Evolutionary conservation across 1,140 invertebrate genomes (phyloP), one percentile per base, ranked within the genome.

Genomic region (Drosophila serrata): DNA sequence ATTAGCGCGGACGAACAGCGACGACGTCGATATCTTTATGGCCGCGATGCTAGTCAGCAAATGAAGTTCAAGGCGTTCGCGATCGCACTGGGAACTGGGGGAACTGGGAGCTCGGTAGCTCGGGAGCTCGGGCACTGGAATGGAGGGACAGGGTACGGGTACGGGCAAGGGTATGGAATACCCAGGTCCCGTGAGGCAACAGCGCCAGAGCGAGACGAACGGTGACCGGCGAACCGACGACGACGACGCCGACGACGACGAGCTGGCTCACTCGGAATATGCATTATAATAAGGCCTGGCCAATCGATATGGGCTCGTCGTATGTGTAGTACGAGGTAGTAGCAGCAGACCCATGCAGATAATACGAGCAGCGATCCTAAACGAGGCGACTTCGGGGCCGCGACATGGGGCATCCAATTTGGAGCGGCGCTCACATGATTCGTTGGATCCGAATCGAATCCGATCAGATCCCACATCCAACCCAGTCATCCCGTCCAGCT

Each of bases 61-160:
- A 90, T 90, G 84, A 88, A 88, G 85, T 88, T 90, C 85, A 88
- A 88, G 85, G 85, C 85, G 55, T 57, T 64, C 75, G 48, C 75
- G 69, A 72, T 76, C 74, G 74, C 31, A 67, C 55, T 76, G 73
- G 73, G 72, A 63, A 43, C 59, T 75, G 48, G 72, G 31, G 61
- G 63, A 62, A 62, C 40, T 72, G 35, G 51, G 22, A 33, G 60
- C 31, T 55, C 51, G 51, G 51, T 22, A 55, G 19, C 51, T 55
- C 51, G 51, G 46, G 22, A 72, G 56, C 69, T 60, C 57, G 43
- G 48, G 27, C n/a, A 58, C 29, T 76, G 62, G 48, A 69, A 65
- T 7, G 74, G 33, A n/a, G 49, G 51, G 19, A 22, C 31, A 22
- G 9, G 48, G 49, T 22, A 35, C 17, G 49, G n/a, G n/a, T n/a